Percentiles rank a stretch among this genome's conserved stretches.
These are phyloP conservation scores for Tenthredo amoena DNA, from an alignment of 2,888 invertebrate species.

Conservation along the genomic window DNA sequence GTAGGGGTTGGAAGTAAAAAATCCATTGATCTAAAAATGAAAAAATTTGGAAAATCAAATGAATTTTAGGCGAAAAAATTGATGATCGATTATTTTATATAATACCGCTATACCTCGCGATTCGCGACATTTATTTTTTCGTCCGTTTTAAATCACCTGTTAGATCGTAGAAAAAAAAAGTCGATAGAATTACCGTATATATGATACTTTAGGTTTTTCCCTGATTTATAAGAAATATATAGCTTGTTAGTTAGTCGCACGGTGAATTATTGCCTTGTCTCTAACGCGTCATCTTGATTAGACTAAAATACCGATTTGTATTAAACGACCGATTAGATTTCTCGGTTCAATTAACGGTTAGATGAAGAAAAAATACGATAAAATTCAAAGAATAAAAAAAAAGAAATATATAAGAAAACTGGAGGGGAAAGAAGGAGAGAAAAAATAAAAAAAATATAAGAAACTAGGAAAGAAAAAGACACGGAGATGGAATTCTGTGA, in stretches of 20 bases:
- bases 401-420: background rate
- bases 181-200: background rate
- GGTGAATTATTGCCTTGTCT: background rate
- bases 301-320: constrained; percentile 20
- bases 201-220: background rate
- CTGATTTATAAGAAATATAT: background rate
- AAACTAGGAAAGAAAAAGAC: background rate
- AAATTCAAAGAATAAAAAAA: background rate
- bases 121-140: too few species aligned
- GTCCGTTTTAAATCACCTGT: background rate
- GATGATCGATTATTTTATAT: too few species aligned
- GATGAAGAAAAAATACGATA: background rate
- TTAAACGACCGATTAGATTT: background rate
- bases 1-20: too few species aligned
- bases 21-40: too few species aligned
- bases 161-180: background rate
- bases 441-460: background rate
- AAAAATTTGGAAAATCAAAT: too few species aligned
- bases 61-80: too few species aligned
- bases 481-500: background rate
- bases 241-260: background rate
- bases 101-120: too few species aligned
- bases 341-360: constrained; percentile 38
- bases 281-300: constrained; percentile 13
- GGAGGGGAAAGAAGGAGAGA: background rate